phyloP scores from a whole-genome alignment of 2,797 vertebrate genomes.

The Cottoperca gobio region DNA sequence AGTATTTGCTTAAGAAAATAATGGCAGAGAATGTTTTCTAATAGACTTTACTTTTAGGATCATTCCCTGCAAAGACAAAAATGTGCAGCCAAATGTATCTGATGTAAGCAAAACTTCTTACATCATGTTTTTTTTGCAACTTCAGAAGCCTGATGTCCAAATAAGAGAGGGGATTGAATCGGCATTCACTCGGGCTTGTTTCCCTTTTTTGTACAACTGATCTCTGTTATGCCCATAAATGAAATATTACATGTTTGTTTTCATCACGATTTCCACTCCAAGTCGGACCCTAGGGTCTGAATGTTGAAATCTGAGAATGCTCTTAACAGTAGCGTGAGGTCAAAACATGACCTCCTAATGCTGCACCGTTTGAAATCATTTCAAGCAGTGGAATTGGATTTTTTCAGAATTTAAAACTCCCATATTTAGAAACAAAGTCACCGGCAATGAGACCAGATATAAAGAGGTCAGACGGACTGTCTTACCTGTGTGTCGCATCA shows the following conservation, averaged over 20 bases:
- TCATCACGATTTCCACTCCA: conserved; percentile 11
- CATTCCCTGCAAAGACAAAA: neutral
- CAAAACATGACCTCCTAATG: conserved; percentile 11
- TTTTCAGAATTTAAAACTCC: neutral
- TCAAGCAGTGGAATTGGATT: neutral
- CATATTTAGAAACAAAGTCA: neutral
- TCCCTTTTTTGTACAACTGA: conserved; percentile 37
- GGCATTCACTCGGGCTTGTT: neutral
- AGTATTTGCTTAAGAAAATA: neutral
- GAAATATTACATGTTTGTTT: neutral
- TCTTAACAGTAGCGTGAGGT: conserved; percentile 21
- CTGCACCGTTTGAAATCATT: neutral
- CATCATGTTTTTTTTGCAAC: conserved; percentile 3
- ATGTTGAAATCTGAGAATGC: conserved; percentile 25
- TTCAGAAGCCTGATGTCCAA: conserved; percentile 26
- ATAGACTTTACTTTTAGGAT: neutral
- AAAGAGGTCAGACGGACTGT: conserved; percentile 29
- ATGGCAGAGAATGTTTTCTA: too few species aligned
- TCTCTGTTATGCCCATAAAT: conserved; percentile 25
- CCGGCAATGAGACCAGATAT: neutral
- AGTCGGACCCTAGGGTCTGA: neutral
- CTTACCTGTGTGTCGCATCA: conserved; percentile 39
- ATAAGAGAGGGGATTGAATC: conserved; percentile 29
- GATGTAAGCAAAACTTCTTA: conserved; percentile 10
- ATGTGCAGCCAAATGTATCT: neutral